Evolutionary conservation across 1,140 invertebrate species (phyloP), one percentile per base, ranked within the genome.

Genomic region (Argopecten irradians): DNA sequence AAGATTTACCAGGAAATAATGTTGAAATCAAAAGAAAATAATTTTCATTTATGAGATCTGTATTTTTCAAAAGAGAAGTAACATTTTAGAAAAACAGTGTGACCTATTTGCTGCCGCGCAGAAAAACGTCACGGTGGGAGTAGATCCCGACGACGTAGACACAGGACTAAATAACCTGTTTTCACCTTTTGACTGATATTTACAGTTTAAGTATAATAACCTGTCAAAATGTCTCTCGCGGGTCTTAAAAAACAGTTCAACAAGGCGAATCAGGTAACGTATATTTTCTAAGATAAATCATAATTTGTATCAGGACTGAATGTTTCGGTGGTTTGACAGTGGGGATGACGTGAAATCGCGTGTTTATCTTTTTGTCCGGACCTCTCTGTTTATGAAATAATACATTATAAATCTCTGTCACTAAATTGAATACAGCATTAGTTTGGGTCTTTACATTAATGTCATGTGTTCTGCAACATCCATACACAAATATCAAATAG

Each of bases 161-260:
- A 87, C 86, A 86, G 90, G 90, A 89, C 86, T 82, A 46, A 83
- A 34, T 83, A 35, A 71, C 71, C 39, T 22, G 43, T 11, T 7
- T 35, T 85, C 83, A 19, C 34, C 82, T 90, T 36, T 43, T 34
- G 34, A 34, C 43, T 87, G 43, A 32, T 46, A 71, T 46, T 34
- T 34, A 84, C 34, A 85, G 11, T 83, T 86, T 22, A 11, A 43
- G 82, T 88, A 22, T 33, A 86, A 7, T 36, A 85, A 83, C 71
- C 87, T n/a, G 55, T 28, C 55, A 95, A 92, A 91, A 99, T 99
- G 98, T 98, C 98, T 95, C 98, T 99, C 96, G 98, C 98, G 90
- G 99, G 98, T 91, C 97, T 99, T 86, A 99, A 98, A 96, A 99
- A 99, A 96, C 98, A 99, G 96, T 98, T 99, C 95, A 99, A 99